Evolutionary conservation across 2,113 vertebrate genomes (phyloP), one percentile per base, ranked within the genome.

Genomic region (Aspiorhynchus laticeps): DNA sequence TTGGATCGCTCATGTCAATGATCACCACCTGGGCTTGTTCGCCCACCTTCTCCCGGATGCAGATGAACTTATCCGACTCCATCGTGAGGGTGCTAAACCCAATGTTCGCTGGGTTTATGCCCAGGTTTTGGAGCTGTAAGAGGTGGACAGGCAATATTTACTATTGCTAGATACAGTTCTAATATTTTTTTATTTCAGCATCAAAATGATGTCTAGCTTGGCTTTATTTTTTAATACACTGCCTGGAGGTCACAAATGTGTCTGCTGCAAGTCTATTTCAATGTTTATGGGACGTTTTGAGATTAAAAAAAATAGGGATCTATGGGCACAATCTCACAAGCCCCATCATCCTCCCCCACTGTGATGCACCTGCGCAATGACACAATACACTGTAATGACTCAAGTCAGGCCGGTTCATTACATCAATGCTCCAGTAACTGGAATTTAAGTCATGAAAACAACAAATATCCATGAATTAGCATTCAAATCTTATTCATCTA

Each of bases 41-140:
- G 41, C 98, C 98, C 19, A 99, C 98, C 92, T 99, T 99, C 94
- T 99, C 98, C 90, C 98, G 94, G 85, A 99, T 97, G 84, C 98
- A 99, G 95, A 99, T 99, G 94, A 99, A 99, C 93, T 99, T 99
- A 92, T 99, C 98, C 2, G 98, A 99, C 94, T 99, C 98, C 98
- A 99, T 99, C 5, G 98, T 99, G 31, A 99, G 94, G 84, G 98
- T 99, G 93, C 98, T 99, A 92, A 99, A 99, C 84, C 98, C 98
- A 80, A 99, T 99, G 91, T 99, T 99, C 73, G 98, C 97, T 92
- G 98, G 98, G 94, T 99, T 99, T 89, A 99, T 98, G 87, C 98
- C 98, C 95, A 99, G 94, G 92, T 99, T 99, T 94, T 99, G 98
- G 97, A 99, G 98, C 98, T 99, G 90, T 83, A 84, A 87, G 51